These are phyloP conservation scores for Motacilla tschutschensis DNA, from an alignment of 2,113 vertebrate species.

Conservation along the genomic window DNA sequence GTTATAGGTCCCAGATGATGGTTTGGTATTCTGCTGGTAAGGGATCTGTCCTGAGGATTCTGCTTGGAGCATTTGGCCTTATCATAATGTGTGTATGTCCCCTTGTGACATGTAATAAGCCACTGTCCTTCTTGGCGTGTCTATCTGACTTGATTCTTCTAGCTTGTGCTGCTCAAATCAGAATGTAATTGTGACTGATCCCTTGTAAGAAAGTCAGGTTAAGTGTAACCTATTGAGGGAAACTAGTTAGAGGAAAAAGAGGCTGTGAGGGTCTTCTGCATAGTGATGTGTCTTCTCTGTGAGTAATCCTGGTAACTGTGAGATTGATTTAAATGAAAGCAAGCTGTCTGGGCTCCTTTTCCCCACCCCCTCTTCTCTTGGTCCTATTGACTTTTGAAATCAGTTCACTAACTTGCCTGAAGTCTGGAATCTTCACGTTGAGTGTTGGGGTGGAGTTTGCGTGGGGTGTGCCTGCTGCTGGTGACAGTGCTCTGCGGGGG, in stretches of 20 bases:
- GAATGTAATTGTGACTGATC: neutral
- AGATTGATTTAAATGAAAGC: neutral
- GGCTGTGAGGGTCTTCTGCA: neutral
- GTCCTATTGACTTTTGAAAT: neutral
- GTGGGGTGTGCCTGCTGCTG: neutral
- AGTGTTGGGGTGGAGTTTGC: neutral
- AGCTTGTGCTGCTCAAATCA: neutral
- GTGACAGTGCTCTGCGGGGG: neutral
- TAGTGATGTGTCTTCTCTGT: neutral
- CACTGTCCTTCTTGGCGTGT: neutral
- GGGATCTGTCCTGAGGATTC: neutral
- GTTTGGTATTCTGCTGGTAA: neutral
- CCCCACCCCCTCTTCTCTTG: neutral
- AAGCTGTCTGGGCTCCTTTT: neutral
- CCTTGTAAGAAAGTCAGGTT: neutral
- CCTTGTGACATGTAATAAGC: accelerated
- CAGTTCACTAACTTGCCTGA: neutral
- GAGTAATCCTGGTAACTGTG: neutral
- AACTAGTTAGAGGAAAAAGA: neutral
- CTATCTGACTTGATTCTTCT: neutral
- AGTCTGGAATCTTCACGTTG: neutral
- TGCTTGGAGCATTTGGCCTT: neutral
- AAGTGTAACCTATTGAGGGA: neutral
- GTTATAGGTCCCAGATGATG: neutral
- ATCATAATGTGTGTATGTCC: accelerated